These are phyloP conservation scores for Lepisosteus osseus DNA, from an alignment of 2,113 vertebrate species.

Conservation along the genomic window DNA sequence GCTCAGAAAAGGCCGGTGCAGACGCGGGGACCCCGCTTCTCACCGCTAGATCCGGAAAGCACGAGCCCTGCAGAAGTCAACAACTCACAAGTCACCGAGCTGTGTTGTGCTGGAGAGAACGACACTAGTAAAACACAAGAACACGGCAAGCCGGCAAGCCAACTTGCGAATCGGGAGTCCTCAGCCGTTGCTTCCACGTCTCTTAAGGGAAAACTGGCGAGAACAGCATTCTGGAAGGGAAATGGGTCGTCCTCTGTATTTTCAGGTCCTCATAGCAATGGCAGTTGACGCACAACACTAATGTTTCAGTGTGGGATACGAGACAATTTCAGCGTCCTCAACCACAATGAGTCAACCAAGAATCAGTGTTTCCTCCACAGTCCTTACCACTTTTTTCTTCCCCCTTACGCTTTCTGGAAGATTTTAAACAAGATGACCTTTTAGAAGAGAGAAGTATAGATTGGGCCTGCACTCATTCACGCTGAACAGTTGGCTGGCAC, in stretches of 20 bases:
- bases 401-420: slow-evolving; percentile 7
- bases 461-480: not conserved
- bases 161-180: no score
- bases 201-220: no score
- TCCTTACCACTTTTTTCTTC: not conserved
- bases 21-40: no score
- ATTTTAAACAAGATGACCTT: slow-evolving; percentile 16
- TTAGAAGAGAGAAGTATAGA: not conserved
- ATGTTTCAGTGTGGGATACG: not conserved
- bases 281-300: not conserved
- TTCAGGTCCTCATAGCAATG: no score
- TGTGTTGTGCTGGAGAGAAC: no score
- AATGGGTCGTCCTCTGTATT: not conserved
- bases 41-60: no score
- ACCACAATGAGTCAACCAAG: slow-evolving; percentile 20
- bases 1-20: not conserved
- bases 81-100: no score
- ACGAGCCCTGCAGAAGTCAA: no score
- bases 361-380: slow-evolving; percentile 20
- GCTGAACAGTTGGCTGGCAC: slow-evolving; percentile 14
- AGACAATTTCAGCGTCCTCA: slow-evolving; percentile 3
- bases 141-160: no score
- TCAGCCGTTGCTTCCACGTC: no score
- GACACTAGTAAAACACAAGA: no score
- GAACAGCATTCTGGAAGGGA: no score